phyloP scores from a whole-genome alignment of 2,113 vertebrate genomes.

The Lampris incognitus region DNA sequence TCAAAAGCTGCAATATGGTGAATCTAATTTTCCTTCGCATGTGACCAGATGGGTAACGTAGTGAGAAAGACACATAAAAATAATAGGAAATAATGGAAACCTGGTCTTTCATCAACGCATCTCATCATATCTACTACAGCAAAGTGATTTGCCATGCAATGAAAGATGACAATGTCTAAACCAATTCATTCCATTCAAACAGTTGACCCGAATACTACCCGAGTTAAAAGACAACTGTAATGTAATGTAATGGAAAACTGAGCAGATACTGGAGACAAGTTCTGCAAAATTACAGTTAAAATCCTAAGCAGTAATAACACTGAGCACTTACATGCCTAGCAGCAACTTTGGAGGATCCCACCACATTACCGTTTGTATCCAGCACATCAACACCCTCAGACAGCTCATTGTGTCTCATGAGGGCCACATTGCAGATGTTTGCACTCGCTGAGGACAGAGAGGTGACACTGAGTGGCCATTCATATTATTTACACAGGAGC shows the following conservation, averaged over 20 bases:
- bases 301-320: neutral
- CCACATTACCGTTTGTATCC: constrained; percentile 89
- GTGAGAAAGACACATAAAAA: neutral
- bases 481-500: too few species aligned
- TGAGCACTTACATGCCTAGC: constrained; percentile 89
- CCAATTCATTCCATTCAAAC: constrained; percentile 2
- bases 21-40: constrained; percentile 45
- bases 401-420: constrained; percentile 96
- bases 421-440: constrained; percentile 97
- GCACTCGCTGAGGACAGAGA: constrained; percentile 87
- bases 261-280: too few species aligned
- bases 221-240: too few species aligned
- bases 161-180: neutral
- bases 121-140: neutral
- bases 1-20: constrained; percentile 36
- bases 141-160: neutral
- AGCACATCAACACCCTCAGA: constrained; percentile 94
- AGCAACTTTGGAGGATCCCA: constrained; percentile 94
- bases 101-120: constrained; percentile 4
- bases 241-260: neutral
- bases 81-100: constrained; percentile 8
- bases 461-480: neutral
- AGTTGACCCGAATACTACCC: too few species aligned
- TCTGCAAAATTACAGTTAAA: neutral
- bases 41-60: constrained; percentile 43